phyloP scores from a whole-genome alignment of 1,140 invertebrate species.

The Geopemphigus sp. region DNA sequence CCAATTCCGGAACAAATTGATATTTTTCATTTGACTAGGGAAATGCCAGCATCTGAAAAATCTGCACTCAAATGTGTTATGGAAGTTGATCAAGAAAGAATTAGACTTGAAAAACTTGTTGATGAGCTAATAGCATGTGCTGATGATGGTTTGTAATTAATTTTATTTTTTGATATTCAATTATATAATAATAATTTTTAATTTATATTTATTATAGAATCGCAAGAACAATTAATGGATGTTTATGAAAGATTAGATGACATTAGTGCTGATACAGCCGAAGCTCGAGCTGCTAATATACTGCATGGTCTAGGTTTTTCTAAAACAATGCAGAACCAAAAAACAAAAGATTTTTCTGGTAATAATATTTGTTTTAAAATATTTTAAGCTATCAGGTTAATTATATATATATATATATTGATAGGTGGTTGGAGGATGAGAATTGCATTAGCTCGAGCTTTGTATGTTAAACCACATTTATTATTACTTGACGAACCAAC shows the following conservation, averaged over 20 bases:
- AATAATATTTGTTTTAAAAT: conserved; percentile 50
- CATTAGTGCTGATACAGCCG: conserved; percentile 91
- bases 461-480: conserved; percentile 90
- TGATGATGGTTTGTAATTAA: conserved; percentile 72
- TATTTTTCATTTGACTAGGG: conserved; percentile 94
- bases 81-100: conserved; percentile 95
- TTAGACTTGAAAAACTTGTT: conserved; percentile 87
- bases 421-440: conserved; percentile 96
- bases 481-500: conserved; percentile 95
- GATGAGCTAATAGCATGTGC: conserved; percentile 83
- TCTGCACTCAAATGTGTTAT: conserved; percentile 92
- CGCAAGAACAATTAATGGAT: conserved; percentile 95
- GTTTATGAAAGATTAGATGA: conserved; percentile 97
- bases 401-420: neutral
- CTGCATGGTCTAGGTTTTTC: conserved; percentile 96
- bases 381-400: too few relatives aligned
- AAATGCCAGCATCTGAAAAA: conserved; percentile 94
- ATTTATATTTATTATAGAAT: conserved; percentile 61
- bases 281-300: conserved; percentile 89
- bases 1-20: conserved; percentile 96
- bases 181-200: neutral
- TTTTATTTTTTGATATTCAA: neutral
- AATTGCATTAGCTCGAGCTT: conserved; percentile 91
- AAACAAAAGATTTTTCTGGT: conserved; percentile 93
- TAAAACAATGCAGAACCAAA: conserved; percentile 86